Evolutionary conservation across 1,140 invertebrate genomes (phyloP), one percentile per base, ranked within the genome.

Genomic region (Anastrepha obliqua): DNA sequence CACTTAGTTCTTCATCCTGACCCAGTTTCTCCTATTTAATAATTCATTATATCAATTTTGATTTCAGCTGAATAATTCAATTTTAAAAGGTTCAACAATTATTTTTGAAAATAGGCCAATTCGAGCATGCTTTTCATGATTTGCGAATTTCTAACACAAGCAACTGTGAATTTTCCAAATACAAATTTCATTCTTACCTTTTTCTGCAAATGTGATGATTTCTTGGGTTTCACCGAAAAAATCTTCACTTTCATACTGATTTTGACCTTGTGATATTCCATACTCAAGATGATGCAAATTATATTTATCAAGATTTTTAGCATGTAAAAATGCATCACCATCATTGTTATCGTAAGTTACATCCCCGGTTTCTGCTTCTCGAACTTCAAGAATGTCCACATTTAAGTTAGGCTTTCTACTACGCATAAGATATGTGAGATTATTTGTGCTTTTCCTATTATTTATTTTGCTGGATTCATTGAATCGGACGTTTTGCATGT

Each of bases 121-220:
- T 29, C 29, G 29, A 29, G 29, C 29, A 29, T 29, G 29, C 29
- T 29, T 29, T 29, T 29, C 29, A 29, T 29, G 29, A 29, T 29
- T 29, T 29, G 29, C 29, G 29, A 29, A 29, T 29, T 29, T 29
- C 29, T 29, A 29, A 29, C 29, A 29, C 29, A 29, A 29, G 1
- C 29, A 29, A 29, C 29, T 29, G 29, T 55, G 2, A 55, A 55
- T 11, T 55, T 55, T 55, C 51, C 6, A 55, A 55, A 55, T 55
- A 55, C 11, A 55, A 51, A n/a, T 81, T 81, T 9, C 9, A n/a
- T 47, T 44, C 94, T 95, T 94, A 97, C 97, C 97, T 93, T 95
- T 95, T 92, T 97, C 96, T 6, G 96, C 96, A 91, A 97, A 97
- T 15, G 96, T 96, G 89, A 97, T 97, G 90, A 97, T 97, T 93